Evolutionary conservation across 2,113 vertebrate genomes (phyloP).

Genomic region (Apodemus speciosus): DNA sequence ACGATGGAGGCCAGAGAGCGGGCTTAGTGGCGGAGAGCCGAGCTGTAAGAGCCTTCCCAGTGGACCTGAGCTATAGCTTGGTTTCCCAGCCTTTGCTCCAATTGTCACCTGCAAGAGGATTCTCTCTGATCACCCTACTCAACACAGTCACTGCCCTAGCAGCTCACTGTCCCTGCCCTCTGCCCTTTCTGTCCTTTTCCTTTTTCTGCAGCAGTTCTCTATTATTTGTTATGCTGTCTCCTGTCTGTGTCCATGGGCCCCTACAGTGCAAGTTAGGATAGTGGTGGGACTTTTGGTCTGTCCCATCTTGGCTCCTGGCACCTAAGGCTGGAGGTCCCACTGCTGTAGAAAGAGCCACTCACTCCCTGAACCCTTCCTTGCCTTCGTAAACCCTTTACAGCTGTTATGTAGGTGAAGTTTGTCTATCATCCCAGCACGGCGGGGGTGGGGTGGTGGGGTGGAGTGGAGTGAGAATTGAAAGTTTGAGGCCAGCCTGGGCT

Average conservation of each 20-base stretch:
- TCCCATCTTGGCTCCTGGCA: not conserved
- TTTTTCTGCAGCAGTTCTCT: not conserved
- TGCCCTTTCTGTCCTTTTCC: not conserved
- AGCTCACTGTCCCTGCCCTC: not conserved
- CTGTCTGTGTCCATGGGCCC: not conserved
- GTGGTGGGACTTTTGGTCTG: not conserved
- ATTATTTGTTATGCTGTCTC: not conserved
- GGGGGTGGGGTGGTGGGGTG: too few relatives aligned
- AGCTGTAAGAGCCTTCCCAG: not conserved
- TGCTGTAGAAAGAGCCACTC: not conserved
- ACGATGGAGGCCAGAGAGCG: too few relatives aligned
- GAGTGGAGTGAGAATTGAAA: not conserved
- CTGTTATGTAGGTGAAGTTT: not conserved
- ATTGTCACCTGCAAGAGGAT: not conserved
- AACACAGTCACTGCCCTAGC: not conserved
- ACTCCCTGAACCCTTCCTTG: not conserved
- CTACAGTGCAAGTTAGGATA: not conserved
- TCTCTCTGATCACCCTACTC: not conserved
- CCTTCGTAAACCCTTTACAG: not conserved
- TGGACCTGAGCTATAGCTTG: not conserved
- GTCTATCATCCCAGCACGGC: not conserved
- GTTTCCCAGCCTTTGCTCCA: not conserved
- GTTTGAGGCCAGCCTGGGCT: not conserved
- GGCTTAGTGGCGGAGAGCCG: not conserved
- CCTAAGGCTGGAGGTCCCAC: not conserved